phyloP scores from a whole-genome alignment of 2,888 invertebrate species.

The Melanchra persicariae region DNA sequence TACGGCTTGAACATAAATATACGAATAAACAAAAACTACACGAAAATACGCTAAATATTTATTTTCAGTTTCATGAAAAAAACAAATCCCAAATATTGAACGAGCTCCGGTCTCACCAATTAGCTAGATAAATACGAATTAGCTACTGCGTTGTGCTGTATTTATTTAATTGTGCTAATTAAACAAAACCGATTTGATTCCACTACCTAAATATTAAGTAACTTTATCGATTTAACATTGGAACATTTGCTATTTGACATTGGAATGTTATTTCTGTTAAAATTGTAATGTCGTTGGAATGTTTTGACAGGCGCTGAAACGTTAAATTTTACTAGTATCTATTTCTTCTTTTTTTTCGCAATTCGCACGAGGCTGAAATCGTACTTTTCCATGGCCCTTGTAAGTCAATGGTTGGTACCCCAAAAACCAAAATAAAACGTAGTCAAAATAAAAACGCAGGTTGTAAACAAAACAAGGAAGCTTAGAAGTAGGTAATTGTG shows the following conservation, averaged over 20 bases:
- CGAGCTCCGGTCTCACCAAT: constrained; percentile 26
- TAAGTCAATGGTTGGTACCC: too few species aligned
- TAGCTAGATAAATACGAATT: constrained; percentile 34
- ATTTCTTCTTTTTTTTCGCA: too few species aligned
- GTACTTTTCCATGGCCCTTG: too few species aligned
- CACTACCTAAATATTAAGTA: background rate
- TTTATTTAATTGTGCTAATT: constrained; percentile 19
- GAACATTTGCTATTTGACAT: background rate
- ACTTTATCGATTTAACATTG: background rate
- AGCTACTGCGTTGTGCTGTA: constrained; percentile 10
- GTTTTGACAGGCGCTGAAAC: too few species aligned
- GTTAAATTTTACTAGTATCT: too few species aligned
- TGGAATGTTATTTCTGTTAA: too few species aligned
- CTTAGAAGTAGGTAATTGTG: constrained; percentile 41
- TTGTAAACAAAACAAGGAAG: constrained; percentile 38
- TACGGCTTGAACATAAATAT: background rate
- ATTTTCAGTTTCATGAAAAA: background rate
- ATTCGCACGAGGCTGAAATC: too few species aligned
- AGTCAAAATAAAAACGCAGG: background rate
- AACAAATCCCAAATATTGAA: constrained; percentile 5
- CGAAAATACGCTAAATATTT: background rate
- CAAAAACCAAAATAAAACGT: too few species aligned
- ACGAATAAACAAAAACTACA: background rate
- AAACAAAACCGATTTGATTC: constrained; percentile 13
- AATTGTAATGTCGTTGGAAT: too few species aligned